Conservation (phyloP, 2,888 invertebrate species). For the Drosophila setosimentum region DNA sequence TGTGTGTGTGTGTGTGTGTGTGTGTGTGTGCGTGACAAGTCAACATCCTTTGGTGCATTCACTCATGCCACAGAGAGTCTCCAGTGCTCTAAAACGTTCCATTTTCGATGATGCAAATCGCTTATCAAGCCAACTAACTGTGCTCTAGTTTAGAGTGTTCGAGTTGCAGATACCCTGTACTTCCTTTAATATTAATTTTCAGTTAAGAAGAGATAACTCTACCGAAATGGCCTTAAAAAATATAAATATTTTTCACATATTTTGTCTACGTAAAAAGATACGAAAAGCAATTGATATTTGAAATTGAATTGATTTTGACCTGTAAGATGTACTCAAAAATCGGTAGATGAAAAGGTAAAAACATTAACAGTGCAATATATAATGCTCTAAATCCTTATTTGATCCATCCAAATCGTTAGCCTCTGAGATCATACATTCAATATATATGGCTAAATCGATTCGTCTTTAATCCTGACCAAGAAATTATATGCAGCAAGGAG, state of each 20-base stretch:
- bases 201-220: background rate
- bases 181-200: background rate
- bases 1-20: slow-evolving; percentile 9
- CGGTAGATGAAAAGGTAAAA: too few relatives aligned
- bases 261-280: background rate
- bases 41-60: slow-evolving; percentile 83
- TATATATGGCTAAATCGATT: background rate
- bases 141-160: background rate
- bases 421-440: too few relatives aligned
- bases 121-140: slow-evolving; percentile 64
- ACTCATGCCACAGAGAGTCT: slow-evolving; percentile 54
- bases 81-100: slow-evolving; percentile 69
- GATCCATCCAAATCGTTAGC: background rate
- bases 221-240: background rate
- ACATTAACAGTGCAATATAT: background rate
- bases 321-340: too few relatives aligned
- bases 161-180: background rate
- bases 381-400: background rate
- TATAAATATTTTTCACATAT: background rate
- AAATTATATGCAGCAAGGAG: background rate
- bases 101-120: slow-evolving; percentile 76
- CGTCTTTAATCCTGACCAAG: background rate
- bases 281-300: background rate
- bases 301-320: too few relatives aligned
- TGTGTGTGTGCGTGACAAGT: slow-evolving; percentile 60